These are phyloP conservation scores for Numenius phaeopus DNA, from an alignment of 2,797 vertebrate genomes.

Conservation along the genomic window DNA sequence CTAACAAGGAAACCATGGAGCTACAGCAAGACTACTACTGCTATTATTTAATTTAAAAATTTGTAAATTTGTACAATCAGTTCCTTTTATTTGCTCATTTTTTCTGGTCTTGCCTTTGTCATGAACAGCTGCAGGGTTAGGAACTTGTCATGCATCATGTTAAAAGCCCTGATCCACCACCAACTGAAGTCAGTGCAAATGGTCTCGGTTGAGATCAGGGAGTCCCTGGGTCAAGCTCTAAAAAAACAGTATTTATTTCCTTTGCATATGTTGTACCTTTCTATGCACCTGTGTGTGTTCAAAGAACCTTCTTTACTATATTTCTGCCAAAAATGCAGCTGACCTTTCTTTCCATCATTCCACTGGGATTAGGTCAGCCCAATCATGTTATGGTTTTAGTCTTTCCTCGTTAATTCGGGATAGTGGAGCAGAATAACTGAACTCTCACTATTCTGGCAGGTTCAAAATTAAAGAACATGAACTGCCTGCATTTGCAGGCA, in stretches of 20 bases:
- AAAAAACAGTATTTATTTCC: background rate
- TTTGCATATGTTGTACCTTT: background rate
- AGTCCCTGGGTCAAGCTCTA: background rate
- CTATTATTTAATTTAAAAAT: background rate
- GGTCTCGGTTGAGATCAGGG: background rate
- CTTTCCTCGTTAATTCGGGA: background rate
- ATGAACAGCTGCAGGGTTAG: background rate
- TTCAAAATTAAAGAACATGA: background rate
- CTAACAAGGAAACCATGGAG: background rate
- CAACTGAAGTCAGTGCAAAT: background rate
- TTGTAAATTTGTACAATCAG: background rate
- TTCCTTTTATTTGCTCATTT: background rate
- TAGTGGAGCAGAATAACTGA: background rate
- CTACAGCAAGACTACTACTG: background rate
- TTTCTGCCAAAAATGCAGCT: background rate
- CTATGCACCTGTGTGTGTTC: background rate
- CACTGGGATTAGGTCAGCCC: background rate
- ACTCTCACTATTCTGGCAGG: background rate
- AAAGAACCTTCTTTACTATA: background rate
- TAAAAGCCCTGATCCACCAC: background rate
- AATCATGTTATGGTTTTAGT: background rate
- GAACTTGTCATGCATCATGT: background rate
- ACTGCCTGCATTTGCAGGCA: background rate
- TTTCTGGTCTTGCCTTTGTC: background rate
- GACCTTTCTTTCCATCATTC: background rate